These are phyloP conservation scores for Octomys mimax DNA, from an alignment of 2,797 vertebrate species.

Conservation along the genomic window DNA sequence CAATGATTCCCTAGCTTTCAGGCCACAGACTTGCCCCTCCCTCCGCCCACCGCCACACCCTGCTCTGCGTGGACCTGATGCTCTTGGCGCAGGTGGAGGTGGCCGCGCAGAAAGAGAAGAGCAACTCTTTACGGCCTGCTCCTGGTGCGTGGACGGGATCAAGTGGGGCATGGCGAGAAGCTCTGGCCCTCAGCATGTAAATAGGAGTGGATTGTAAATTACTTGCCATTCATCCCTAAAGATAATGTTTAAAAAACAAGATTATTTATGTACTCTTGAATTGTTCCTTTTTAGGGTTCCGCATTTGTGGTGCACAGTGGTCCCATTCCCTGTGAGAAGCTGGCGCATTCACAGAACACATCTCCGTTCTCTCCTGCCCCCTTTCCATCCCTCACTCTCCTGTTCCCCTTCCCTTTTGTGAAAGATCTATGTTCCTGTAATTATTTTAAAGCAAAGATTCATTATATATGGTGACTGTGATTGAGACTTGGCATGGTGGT, in stretches of 20 bases:
- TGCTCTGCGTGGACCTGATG: background rate
- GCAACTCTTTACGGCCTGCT: background rate
- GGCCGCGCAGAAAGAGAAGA: too few relatives aligned
- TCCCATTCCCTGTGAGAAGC: background rate
- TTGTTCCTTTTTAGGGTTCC: background rate
- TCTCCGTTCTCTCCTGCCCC: background rate
- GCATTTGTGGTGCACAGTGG: background rate
- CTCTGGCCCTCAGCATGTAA: background rate
- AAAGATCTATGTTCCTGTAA: background rate
- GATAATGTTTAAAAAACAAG: slow-evolving; percentile 7
- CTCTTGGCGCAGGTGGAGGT: too few relatives aligned
- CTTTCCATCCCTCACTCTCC: background rate
- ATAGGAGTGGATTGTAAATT: background rate
- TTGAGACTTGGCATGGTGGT: too few relatives aligned
- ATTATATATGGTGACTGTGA: background rate
- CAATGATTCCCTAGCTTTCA: background rate
- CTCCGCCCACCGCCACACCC: background rate
- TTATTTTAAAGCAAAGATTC: background rate
- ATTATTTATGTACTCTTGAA: background rate
- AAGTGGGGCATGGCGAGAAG: background rate
- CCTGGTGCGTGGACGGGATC: background rate
- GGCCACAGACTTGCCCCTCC: background rate
- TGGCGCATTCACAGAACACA: background rate
- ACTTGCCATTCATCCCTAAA: background rate
- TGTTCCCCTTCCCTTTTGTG: background rate